Conservation (phyloP, 2,113 vertebrate genomes). For the Hippocampus mohnikei region DNA sequence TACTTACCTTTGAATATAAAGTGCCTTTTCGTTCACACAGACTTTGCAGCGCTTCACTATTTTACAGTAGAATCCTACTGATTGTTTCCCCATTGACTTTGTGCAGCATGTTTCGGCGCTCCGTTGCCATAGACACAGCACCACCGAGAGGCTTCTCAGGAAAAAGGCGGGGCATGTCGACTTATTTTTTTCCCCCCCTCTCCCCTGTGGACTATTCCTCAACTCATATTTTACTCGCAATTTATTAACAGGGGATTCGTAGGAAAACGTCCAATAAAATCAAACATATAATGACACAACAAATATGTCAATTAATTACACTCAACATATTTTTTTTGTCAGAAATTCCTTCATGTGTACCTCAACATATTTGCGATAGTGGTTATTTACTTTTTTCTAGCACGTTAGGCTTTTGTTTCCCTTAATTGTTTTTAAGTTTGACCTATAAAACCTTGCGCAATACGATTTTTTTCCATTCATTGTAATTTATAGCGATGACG, state of each 20-base stretch:
- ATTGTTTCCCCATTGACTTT: not conserved
- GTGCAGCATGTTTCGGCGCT: not conserved
- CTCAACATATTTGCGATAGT: too few species aligned
- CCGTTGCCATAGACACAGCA: slow-evolving; percentile 52
- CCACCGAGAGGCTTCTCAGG: not conserved
- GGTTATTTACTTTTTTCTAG: too few species aligned
- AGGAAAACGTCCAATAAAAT: not conserved
- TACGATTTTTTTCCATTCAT: too few species aligned
- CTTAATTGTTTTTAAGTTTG: too few species aligned
- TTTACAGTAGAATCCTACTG: not conserved
- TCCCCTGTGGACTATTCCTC: not conserved
- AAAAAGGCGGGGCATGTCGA: slow-evolving; percentile 6
- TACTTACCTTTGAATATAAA: not conserved
- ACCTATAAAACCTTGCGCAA: too few species aligned
- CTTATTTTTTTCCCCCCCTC: not conserved
- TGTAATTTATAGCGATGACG: too few species aligned
- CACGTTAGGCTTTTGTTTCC: too few species aligned
- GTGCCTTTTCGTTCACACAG: slow-evolving; percentile 14
- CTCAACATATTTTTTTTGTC: too few species aligned
- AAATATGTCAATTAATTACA: too few species aligned
- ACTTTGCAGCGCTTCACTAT: not conserved
- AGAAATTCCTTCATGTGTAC: too few species aligned
- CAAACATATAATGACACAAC: too few species aligned
- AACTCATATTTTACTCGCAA: not conserved
- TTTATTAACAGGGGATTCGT: not conserved